phyloP scores from a whole-genome alignment of 2,797 vertebrate species.

The Coregonus ussuriensis region DNA sequence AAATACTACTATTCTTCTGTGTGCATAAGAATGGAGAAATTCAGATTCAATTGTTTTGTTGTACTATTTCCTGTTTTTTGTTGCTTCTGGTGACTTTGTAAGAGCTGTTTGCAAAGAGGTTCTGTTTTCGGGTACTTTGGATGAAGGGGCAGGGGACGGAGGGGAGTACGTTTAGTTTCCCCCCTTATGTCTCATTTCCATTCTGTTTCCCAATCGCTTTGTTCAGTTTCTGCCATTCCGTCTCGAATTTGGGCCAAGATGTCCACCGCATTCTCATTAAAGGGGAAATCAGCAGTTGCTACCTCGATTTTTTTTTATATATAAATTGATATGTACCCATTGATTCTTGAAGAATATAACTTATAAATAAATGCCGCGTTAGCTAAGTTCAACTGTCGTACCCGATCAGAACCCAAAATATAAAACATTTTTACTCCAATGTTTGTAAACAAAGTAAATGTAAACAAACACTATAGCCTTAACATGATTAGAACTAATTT shows the following conservation, averaged over 20 bases:
- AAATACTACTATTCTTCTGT: constrained; percentile 55
- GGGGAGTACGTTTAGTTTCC: constrained; percentile 16
- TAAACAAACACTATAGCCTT: too few species aligned
- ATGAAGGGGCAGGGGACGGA: constrained; percentile 56
- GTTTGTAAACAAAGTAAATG: too few species aligned
- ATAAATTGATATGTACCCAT: too few species aligned
- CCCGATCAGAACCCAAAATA: too few species aligned
- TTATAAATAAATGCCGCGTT: too few species aligned
- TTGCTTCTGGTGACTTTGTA: constrained; percentile 59
- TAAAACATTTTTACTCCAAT: too few species aligned
- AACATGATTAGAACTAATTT: too few species aligned
- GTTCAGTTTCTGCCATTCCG: not conserved
- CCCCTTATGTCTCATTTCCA: not conserved
- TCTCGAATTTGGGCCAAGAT: constrained; percentile 1
- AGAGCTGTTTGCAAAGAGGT: constrained; percentile 53
- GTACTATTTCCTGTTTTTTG: constrained; percentile 38
- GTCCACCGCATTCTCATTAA: constrained; percentile 1
- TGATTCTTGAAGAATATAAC: too few species aligned
- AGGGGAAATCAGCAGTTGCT: too few species aligned
- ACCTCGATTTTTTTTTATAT: too few species aligned
- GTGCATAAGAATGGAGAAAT: constrained; percentile 63
- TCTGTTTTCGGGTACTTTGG: constrained; percentile 54
- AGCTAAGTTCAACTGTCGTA: too few species aligned
- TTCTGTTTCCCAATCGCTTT: not conserved
- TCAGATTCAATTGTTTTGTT: constrained; percentile 30